Conservation (phyloP, 2,888 invertebrate genomes). For the Lasioglossum malachurum region DNA sequence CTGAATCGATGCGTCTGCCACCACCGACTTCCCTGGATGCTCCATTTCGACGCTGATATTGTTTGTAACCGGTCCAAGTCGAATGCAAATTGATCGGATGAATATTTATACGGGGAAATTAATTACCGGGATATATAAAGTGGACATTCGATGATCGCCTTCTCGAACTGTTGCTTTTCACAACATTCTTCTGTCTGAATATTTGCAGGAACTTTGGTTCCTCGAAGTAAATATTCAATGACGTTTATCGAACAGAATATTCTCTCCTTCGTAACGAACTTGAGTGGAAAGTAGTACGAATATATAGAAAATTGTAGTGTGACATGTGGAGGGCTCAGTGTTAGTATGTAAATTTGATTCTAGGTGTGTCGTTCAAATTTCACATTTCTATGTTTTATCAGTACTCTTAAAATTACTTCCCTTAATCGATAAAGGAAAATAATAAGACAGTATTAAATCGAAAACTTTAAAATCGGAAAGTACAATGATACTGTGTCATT, state of each 20-base stretch:
- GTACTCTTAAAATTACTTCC: not conserved
- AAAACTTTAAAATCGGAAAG: too few relatives aligned
- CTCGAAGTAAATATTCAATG: not conserved
- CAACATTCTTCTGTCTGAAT: not conserved
- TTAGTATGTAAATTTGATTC: too few relatives aligned
- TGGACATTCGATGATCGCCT: not conserved
- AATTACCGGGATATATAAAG: not conserved
- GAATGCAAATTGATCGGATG: not conserved
- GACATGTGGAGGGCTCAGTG: too few relatives aligned
- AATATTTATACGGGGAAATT: not conserved
- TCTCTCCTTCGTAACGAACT: too few relatives aligned
- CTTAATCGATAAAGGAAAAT: not conserved
- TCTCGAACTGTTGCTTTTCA: not conserved
- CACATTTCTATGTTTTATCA: too few relatives aligned
- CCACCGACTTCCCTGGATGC: not conserved
- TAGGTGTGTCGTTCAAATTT: too few relatives aligned
- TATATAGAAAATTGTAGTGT: too few relatives aligned
- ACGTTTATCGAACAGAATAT: not conserved
- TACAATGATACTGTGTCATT: too few relatives aligned
- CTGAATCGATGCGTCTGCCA: conserved; percentile 32
- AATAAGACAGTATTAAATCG: too few relatives aligned
- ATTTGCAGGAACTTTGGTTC: not conserved
- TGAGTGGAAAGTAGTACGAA: too few relatives aligned
- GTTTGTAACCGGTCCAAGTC: not conserved
- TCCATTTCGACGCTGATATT: not conserved